A percentile compares a stretch with the other conserved stretches of the same genome.
Conservation (phyloP, 1,140 invertebrate species). For the Branchinecta lindahli region DNA sequence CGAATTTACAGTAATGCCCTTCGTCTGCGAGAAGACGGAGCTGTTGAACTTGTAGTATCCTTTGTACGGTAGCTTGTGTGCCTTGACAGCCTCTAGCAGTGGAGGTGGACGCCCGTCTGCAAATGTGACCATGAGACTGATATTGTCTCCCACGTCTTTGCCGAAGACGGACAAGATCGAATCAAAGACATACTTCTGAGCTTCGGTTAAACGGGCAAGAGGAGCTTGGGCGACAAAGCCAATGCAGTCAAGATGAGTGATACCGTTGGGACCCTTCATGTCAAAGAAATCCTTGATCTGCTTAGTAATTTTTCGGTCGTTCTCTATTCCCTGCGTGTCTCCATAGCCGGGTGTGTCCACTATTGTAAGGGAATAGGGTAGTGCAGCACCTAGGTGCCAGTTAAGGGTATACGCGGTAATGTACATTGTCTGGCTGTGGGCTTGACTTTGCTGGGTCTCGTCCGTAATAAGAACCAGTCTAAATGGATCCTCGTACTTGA, state of each 20-base stretch:
- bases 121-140: slow-evolving; percentile 12
- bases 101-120: slow-evolving; percentile 11
- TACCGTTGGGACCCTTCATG: background rate
- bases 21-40: slow-evolving; percentile 11
- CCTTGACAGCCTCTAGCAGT: background rate
- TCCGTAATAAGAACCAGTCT: slow-evolving; percentile 6
- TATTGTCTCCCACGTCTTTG: slow-evolving; percentile 16
- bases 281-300: background rate
- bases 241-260: background rate
- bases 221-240: slow-evolving; percentile 15
- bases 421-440: slow-evolving; percentile 12
- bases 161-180: slow-evolving; percentile 15
- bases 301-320: slow-evolving; percentile 12
- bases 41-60: slow-evolving; percentile 16
- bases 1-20: background rate
- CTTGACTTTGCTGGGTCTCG: background rate
- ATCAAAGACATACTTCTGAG: slow-evolving; percentile 11
- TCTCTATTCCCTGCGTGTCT: slow-evolving; percentile 11
- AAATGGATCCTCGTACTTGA: slow-evolving; percentile 9
- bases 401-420: slow-evolving; percentile 14
- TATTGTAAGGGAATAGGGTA: slow-evolving; percentile 13
- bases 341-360: slow-evolving; percentile 16
- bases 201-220: background rate
- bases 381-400: background rate
- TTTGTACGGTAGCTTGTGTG: background rate